Conservation (phyloP, 1,140 invertebrate genomes). For the Liolophura sinensis region DNA sequence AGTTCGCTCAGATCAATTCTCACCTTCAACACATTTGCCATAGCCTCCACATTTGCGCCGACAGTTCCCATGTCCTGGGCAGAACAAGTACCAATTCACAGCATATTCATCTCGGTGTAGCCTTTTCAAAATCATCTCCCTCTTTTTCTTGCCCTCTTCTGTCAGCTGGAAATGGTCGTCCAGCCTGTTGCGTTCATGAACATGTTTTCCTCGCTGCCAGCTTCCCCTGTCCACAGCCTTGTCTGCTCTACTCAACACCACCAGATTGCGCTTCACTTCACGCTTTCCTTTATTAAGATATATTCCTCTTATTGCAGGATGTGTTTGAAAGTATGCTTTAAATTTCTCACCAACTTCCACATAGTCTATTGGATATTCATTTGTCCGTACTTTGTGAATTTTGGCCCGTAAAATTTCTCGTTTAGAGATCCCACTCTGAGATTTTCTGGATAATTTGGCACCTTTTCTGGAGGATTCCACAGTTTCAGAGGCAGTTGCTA, state of each 20-base stretch:
- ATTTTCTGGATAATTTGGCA: too few relatives aligned
- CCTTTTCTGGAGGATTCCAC: too few relatives aligned
- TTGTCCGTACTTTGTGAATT: background rate
- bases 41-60: constrained; percentile 41
- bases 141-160: constrained; percentile 29
- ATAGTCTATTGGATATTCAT: background rate
- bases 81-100: constrained; percentile 52
- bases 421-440: background rate
- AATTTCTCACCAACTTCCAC: constrained; percentile 30
- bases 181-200: constrained; percentile 39
- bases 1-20: constrained; percentile 5
- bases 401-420: constrained; percentile 2
- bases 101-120: constrained; percentile 38
- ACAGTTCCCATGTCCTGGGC: constrained; percentile 49
- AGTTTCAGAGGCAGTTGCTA: too few relatives aligned
- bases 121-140: constrained; percentile 23
- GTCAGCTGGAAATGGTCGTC: constrained; percentile 49
- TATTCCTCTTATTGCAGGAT: constrained; percentile 35
- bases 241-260: constrained; percentile 22
- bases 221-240: constrained; percentile 32
- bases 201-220: constrained; percentile 35
- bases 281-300: constrained; percentile 47
- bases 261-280: constrained; percentile 35
- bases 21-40: constrained; percentile 39
- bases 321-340: constrained; percentile 34